Conservation (phyloP, 2,113 vertebrate genomes). For the Phaetusa simplex region DNA sequence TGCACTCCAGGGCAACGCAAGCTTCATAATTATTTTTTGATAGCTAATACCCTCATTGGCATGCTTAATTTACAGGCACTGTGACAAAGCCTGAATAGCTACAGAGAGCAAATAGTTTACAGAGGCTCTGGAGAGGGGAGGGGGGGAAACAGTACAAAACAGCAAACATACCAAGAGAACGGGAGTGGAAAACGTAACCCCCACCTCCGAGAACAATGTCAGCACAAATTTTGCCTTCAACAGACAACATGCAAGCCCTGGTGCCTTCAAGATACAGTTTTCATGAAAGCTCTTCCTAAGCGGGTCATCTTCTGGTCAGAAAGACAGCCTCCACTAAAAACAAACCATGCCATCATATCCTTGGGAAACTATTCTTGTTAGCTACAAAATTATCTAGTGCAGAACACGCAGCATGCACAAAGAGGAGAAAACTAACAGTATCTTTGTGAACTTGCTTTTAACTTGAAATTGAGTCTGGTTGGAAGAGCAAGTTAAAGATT, state of each 20-base stretch:
- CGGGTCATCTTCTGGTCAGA: not conserved
- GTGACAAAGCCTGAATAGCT: not conserved
- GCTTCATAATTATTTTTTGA: not conserved
- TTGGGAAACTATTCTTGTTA: not conserved
- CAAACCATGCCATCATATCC: not conserved
- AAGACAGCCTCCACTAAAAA: not conserved
- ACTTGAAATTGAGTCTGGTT: slow-evolving; percentile 16
- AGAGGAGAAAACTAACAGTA: not conserved
- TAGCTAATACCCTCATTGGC: not conserved
- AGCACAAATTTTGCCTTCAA: not conserved
- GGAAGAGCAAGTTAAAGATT: slow-evolving; percentile 51
- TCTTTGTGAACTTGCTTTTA: not conserved
- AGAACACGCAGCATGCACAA: not conserved
- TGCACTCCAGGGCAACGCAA: accelerated
- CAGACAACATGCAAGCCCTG: not conserved
- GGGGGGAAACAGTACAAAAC: not conserved
- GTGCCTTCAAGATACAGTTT: not conserved
- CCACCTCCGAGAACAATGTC: accelerated
- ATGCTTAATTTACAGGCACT: not conserved
- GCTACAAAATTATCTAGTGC: not conserved
- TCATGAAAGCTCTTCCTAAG: not conserved
- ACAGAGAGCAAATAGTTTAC: not conserved
- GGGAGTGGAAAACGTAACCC: not conserved
- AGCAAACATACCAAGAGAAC: not conserved
- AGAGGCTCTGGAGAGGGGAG: not conserved